Evolutionary conservation across 2,888 invertebrate genomes (phyloP).

Genomic region (Luperina testacea): DNA sequence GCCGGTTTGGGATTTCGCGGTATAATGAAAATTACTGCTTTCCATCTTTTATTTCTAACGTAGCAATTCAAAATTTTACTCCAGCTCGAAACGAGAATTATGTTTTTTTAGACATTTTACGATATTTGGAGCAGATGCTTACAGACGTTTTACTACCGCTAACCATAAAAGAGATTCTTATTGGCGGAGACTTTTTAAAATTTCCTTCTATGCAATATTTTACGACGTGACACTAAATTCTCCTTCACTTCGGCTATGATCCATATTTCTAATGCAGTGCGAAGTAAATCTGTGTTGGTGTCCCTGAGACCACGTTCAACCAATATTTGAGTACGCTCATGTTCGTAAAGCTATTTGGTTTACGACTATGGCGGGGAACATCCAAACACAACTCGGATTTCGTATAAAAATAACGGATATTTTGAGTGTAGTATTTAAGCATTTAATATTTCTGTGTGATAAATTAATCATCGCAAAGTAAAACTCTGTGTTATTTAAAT

Average conservation of each 20-base stretch:
- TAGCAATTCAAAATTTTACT: slow-evolving; percentile 29
- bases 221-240: slow-evolving; percentile 48
- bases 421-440: slow-evolving; percentile 60
- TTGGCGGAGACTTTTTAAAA: slow-evolving; percentile 33
- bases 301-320: slow-evolving; percentile 82
- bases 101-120: slow-evolving; percentile 40
- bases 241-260: slow-evolving; percentile 61
- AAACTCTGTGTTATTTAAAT: slow-evolving; percentile 25
- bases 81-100: slow-evolving; percentile 3
- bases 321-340: slow-evolving; percentile 83
- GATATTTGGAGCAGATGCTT: slow-evolving; percentile 47
- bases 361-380: slow-evolving; percentile 73
- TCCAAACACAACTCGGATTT: slow-evolving; percentile 70
- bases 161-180: slow-evolving; percentile 26
- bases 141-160: slow-evolving; percentile 39
- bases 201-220: slow-evolving; percentile 34
- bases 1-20: slow-evolving; percentile 66
- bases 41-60: slow-evolving; percentile 37
- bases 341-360: slow-evolving; percentile 82
- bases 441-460: slow-evolving; percentile 52
- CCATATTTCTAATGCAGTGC: slow-evolving; percentile 74
- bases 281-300: slow-evolving; percentile 78
- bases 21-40: slow-evolving; percentile 61
- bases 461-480: slow-evolving; percentile 20
- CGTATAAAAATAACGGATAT: slow-evolving; percentile 66